phyloP scores from a whole-genome alignment of 2,113 vertebrate genomes.

The Macquaria australasica region DNA sequence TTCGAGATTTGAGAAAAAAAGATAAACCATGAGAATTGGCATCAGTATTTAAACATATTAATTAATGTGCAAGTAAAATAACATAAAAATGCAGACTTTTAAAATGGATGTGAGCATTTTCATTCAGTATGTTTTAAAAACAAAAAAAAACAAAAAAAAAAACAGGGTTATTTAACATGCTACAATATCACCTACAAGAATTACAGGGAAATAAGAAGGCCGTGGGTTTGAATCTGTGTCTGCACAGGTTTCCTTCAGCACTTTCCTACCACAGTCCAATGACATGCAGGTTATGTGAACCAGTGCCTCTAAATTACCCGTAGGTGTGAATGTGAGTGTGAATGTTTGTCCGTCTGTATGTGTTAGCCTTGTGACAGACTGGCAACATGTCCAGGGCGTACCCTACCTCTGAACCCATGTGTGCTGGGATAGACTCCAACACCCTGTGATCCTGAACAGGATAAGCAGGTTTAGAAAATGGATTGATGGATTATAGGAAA shows the following conservation, averaged over 20 bases:
- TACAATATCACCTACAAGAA: not conserved
- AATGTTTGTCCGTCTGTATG: slow-evolving; percentile 38
- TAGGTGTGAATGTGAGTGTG: slow-evolving; percentile 54
- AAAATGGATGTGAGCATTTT: not conserved
- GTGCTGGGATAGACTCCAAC: slow-evolving; percentile 31
- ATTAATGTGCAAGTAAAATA: not conserved
- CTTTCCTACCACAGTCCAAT: slow-evolving; percentile 16
- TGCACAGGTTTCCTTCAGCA: not conserved
- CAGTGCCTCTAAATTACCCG: slow-evolving; percentile 35
- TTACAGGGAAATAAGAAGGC: not conserved
- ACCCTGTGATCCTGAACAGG: slow-evolving; percentile 19
- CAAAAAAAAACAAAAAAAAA: too few species aligned
- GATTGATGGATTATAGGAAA: slow-evolving; percentile 12
- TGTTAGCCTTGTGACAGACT: slow-evolving; percentile 51
- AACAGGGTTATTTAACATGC: not conserved
- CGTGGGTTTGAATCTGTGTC: slow-evolving; percentile 1
- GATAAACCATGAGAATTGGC: not conserved
- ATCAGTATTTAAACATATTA: not conserved
- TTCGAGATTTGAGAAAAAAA: slow-evolving; percentile 1
- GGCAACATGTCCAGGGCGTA: slow-evolving; percentile 10
- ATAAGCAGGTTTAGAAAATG: slow-evolving; percentile 5
- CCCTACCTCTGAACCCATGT: slow-evolving; percentile 20
- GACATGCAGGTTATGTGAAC: slow-evolving; percentile 40
- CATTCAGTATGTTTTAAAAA: not conserved
- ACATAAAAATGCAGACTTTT: not conserved